Evolutionary conservation across 2,797 vertebrate species (phyloP), one percentile per base, ranked within the genome.

Genomic region (Toxotes lorentzi): DNA sequence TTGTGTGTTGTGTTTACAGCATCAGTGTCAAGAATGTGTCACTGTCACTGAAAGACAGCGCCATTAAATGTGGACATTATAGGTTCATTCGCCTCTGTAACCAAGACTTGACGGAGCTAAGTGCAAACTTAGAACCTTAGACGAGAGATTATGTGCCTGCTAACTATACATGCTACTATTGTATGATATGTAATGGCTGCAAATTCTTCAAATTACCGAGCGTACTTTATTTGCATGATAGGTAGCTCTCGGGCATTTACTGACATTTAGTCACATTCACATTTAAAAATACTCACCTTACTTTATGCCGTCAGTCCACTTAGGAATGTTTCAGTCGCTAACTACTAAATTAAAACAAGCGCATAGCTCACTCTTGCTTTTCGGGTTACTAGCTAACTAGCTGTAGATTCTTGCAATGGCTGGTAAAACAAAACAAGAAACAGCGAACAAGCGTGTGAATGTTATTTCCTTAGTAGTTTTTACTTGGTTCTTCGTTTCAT

Each of bases 241-340:
- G 51, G 34, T 23, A 50, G 21, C 10, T n/a, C 21, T 7, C 35
- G 16, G 35, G 7, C 17, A 14, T 40, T 40, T 7, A 7, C 7
- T 4, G 13, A 40, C 8, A 66, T 7, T 19, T 12, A 65, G 2
- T 34, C 6, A 12, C 10, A 32, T 14, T 45, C 1, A 19, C 11
- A 12, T 11, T 63, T 6, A n/a, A 7, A n/a, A 63, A 73, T 34
- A 82, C 91, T 86, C 70, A 91, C 90, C 80, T 85, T 38, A 9
- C 1, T 67, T 16, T 24, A 12, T 41, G 70, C 16, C 13, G 67
- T 71, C 66, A 43, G 34, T 69, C 30, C 34, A 12, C 53, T 73
- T 1, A 19, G 2, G 68, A 68, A 68, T 68, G 0, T 16, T 1
- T 23, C n/a, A 4, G 5, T 12, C 27, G 57, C 32, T 57, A 32